Conservation (phyloP, 2,113 vertebrate species). For the Nerophis lumbriciformis region DNA sequence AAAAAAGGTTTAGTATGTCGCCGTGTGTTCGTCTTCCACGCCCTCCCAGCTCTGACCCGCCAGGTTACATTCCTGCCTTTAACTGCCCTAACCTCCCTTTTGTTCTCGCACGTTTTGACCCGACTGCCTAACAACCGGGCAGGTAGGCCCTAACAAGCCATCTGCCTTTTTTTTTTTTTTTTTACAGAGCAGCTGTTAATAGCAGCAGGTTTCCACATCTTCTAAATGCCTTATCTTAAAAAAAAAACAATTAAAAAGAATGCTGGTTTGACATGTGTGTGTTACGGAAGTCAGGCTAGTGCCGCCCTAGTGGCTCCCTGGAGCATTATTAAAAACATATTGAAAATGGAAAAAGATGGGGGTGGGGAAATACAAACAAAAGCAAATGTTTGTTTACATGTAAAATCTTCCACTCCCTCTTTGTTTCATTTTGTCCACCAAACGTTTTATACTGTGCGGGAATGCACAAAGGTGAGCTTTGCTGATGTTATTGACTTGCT, state of each 20-base stretch:
- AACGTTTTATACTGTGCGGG: too few relatives aligned
- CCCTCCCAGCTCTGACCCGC: conserved; percentile 37
- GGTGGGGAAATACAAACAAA: too few relatives aligned
- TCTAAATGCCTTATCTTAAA: conserved; percentile 19
- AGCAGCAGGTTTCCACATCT: conserved; percentile 27
- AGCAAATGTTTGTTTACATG: too few relatives aligned
- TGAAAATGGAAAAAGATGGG: too few relatives aligned
- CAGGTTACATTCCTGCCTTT: conserved; percentile 58
- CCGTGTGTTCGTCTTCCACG: conserved; percentile 15
- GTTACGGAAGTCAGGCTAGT: too few relatives aligned
- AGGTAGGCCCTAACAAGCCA: conserved; percentile 48
- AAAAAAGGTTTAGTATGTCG: conserved; percentile 25
- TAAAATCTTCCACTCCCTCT: too few relatives aligned
- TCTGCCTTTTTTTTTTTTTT: conserved; percentile 10
- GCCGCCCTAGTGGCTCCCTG: too few relatives aligned
- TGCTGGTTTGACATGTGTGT: too few relatives aligned
- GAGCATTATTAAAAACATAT: too few relatives aligned
- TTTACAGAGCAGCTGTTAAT: conserved; percentile 28
- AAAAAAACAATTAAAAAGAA: neutral
- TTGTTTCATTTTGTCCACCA: too few relatives aligned
- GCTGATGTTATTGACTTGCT: too few relatives aligned
- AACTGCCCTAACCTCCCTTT: conserved; percentile 49
- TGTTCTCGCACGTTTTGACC: conserved; percentile 47
- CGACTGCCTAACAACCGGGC: conserved; percentile 36
- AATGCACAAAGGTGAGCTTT: too few relatives aligned